Conservation (phyloP, 2,888 invertebrate species). For the Spilarctia lutea region DNA sequence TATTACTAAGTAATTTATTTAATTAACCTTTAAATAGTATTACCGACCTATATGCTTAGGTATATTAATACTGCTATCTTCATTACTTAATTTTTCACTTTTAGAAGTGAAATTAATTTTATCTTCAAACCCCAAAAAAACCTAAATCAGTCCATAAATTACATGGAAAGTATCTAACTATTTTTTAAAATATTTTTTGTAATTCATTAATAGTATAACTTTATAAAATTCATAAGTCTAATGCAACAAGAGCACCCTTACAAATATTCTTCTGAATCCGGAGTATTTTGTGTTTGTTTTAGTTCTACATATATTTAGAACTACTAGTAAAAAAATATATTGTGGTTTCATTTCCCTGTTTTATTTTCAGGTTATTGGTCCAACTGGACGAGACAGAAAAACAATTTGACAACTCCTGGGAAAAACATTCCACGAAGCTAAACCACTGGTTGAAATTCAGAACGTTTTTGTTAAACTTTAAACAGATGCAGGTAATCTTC, state of each 20-base stretch:
- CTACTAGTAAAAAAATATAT: not conserved
- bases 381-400: slow-evolving; percentile 98
- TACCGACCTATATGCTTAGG: too few species aligned
- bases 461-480: slow-evolving; percentile 97
- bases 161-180: not conserved
- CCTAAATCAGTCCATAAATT: not conserved
- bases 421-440: slow-evolving; percentile 95
- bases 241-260: too few species aligned
- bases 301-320: not conserved
- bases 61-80: too few species aligned
- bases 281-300: too few species aligned
- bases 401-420: slow-evolving; percentile 98
- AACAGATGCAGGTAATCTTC: slow-evolving; percentile 91
- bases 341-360: not conserved
- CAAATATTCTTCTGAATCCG: not conserved
- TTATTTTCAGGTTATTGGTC: slow-evolving; percentile 90
- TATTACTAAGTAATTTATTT: too few species aligned
- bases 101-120: too few species aligned
- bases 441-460: slow-evolving; percentile 96
- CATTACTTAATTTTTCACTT: too few species aligned
- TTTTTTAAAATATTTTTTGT: too few species aligned
- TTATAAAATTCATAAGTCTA: too few species aligned
- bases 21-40: too few species aligned
- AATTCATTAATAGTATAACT: too few species aligned
- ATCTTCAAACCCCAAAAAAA: too few species aligned